These are phyloP conservation scores for Anas georgica DNA, from an alignment of 2,797 vertebrate species.

Conservation along the genomic window DNA sequence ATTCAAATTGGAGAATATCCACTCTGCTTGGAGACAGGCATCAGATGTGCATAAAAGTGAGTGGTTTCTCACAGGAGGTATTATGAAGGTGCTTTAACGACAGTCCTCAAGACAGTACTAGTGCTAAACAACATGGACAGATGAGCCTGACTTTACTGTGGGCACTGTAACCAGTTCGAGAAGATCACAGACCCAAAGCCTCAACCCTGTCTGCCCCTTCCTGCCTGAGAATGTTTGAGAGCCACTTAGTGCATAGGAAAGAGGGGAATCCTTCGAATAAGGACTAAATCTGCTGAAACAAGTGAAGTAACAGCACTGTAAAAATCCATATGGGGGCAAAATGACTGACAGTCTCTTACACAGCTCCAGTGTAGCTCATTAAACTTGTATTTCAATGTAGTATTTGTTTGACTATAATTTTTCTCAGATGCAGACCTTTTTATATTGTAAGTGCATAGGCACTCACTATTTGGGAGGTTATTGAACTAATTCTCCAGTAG, in stretches of 20 bases:
- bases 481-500: conserved; percentile 44
- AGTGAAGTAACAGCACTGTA: background rate
- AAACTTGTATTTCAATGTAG: conserved; percentile 19
- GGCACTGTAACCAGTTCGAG: background rate
- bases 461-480: conserved; percentile 46
- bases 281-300: background rate
- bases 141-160: background rate
- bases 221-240: background rate
- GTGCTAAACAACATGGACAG: background rate
- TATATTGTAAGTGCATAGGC: conserved; percentile 15
- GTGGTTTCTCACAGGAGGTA: background rate
- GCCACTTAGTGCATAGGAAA: background rate
- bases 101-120: background rate
- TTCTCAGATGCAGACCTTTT: conserved; percentile 43
- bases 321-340: background rate
- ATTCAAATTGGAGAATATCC: background rate
- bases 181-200: background rate
- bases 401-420: conserved; percentile 45
- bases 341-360: background rate
- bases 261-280: background rate
- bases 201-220: background rate
- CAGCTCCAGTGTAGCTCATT: background rate
- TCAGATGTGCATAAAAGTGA: background rate
- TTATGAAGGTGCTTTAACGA: accelerated
- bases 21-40: background rate